Evolutionary conservation across 2,888 invertebrate species (phyloP), one percentile per base, ranked within the genome.

Genomic region (Chorisops tibialis): DNA sequence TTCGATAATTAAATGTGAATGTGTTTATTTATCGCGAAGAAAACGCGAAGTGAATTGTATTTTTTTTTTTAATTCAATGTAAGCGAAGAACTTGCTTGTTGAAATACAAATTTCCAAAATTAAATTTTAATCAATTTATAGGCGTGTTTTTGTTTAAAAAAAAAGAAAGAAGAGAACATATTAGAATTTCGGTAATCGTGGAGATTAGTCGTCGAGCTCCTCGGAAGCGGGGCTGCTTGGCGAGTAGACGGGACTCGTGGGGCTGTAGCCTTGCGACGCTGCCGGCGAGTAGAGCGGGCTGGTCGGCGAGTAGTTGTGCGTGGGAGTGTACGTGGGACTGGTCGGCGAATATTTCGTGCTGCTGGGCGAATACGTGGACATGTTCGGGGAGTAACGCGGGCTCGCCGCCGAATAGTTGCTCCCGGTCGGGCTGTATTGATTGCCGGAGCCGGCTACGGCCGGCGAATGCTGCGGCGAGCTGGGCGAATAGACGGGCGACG

Each of bases 281-380:
- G 89, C 87, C 0, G 90, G 92, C 0, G 88, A 88, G 74, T 89
- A 93, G 30, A 87, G 91, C 0, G 88, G 87, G 59, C 88, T 89
- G 0, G 87, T 87, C 4, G 78, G 78, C 2, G 78, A 78, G 76
- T 72, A 85, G 76, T 87, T 87, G 7, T 83, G 82, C 64, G 81
- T 82, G 0, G 87, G 86, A 12, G 85, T 86, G 85, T 75, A 77
- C 7, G 73, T 74, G 0, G 90, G 90, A 58, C 87, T 87, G 22
- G 87, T 87, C 0, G 93, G 93, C 0, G 90, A 89, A 78, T 91
- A 92, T 72, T 87, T 87, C 6, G 91, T 89, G 66, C 89, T 88
- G 45, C 87, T 85, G 2, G 91, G 90, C 0, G 91, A 90, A 54
- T 77, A 77, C 37, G 73, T 70, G 11, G 76, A 74, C 71, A 73